Conservation (phyloP, 2,888 invertebrate species). For the Electrophaes corylata region DNA sequence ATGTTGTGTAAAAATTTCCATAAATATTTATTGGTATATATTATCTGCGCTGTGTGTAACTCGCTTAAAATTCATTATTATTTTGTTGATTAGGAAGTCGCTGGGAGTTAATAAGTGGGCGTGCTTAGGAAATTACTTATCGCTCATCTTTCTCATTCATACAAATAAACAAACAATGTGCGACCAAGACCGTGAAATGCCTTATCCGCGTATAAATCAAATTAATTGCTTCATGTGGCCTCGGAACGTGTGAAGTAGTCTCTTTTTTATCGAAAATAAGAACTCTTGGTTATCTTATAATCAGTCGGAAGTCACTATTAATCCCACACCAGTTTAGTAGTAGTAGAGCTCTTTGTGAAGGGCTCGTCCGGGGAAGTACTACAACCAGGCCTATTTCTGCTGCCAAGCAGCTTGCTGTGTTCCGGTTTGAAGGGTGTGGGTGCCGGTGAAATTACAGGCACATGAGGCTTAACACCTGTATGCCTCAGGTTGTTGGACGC, state of each 20-base stretch:
- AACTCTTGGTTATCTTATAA: not conserved
- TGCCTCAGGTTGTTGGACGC: too few species aligned
- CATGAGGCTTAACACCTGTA: too few species aligned
- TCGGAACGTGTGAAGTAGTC: slow-evolving; percentile 40
- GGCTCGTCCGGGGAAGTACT: too few species aligned
- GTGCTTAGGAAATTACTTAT: slow-evolving; percentile 24
- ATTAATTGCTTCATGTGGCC: slow-evolving; percentile 59
- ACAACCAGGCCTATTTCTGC: too few species aligned
- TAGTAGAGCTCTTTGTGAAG: too few species aligned
- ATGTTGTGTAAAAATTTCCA: too few species aligned
- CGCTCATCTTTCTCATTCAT: slow-evolving; percentile 22
- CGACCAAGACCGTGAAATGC: slow-evolving; percentile 57
- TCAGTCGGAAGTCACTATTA: slow-evolving; percentile 10
- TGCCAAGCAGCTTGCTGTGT: too few species aligned
- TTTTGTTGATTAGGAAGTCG: not conserved
- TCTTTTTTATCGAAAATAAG: slow-evolving; percentile 13
- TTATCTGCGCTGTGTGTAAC: too few species aligned
- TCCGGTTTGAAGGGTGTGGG: too few species aligned
- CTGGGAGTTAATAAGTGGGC: slow-evolving; percentile 7
- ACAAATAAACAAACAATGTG: slow-evolving; percentile 36
- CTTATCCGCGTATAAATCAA: slow-evolving; percentile 58
- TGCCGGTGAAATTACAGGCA: too few species aligned
- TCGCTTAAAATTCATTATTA: not conserved
- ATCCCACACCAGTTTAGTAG: slow-evolving; percentile 4
- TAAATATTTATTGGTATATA: too few species aligned